phyloP scores from a whole-genome alignment of 2,113 vertebrate genomes.

The Anarhynchus alexandrinus region DNA sequence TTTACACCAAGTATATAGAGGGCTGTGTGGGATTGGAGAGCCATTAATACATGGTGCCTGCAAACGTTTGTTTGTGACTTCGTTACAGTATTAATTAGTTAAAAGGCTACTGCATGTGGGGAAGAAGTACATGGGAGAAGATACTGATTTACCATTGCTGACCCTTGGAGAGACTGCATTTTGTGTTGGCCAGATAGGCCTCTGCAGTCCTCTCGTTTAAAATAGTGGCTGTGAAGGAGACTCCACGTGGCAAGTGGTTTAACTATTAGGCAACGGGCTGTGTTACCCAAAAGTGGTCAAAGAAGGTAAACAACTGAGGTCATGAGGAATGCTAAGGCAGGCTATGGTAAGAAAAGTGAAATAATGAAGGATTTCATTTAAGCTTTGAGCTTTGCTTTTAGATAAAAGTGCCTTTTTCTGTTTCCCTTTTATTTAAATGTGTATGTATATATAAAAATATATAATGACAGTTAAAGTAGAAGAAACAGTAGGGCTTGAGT shows the following conservation, averaged over 20 bases:
- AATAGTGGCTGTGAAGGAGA: background rate
- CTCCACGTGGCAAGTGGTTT: background rate
- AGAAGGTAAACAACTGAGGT: background rate
- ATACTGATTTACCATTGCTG: background rate
- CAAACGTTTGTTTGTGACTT: background rate
- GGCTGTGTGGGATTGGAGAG: background rate
- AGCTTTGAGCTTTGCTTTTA: constrained; percentile 1
- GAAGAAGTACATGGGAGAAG: background rate
- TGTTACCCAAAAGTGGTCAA: background rate
- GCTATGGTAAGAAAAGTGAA: background rate
- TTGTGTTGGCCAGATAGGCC: background rate
- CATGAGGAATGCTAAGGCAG: background rate
- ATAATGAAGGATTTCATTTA: background rate
- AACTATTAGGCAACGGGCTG: background rate
- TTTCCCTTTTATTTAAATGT: constrained; percentile 27
- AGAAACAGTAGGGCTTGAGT: background rate
- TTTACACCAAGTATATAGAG: no score
- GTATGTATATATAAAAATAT: background rate
- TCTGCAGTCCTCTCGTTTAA: background rate
- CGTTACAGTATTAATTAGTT: background rate
- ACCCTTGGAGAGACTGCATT: background rate
- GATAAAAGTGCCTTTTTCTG: background rate
- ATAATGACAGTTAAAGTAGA: constrained; percentile 8
- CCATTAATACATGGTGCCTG: background rate
- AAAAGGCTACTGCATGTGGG: background rate